phyloP scores from a whole-genome alignment of 23 tunicate species.

The Botrylloides violaceus region DNA sequence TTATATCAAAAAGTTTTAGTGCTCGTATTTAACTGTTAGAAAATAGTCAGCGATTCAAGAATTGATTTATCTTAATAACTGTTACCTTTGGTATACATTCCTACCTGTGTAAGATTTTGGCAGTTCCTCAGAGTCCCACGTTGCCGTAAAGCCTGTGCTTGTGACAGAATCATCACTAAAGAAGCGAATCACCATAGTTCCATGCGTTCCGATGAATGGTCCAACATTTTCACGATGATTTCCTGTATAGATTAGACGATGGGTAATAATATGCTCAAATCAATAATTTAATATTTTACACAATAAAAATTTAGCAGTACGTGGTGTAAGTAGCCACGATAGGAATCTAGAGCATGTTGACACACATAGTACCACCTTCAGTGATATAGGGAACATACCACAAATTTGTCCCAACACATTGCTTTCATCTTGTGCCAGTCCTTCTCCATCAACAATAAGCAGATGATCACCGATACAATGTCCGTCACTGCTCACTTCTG shows the following conservation, averaged over 20 bases:
- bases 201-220: constrained; percentile 39
- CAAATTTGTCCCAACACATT: constrained; percentile 41
- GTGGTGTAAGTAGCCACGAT: too few relatives aligned
- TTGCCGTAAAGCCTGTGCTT: constrained; percentile 32
- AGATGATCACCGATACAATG: constrained; percentile 32
- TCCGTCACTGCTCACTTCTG: background rate
- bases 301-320: too few relatives aligned
- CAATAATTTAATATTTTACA: too few relatives aligned
- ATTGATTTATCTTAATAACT: too few relatives aligned
- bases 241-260: background rate
- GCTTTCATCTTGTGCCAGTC: constrained; percentile 6
- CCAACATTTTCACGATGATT: constrained; percentile 10
- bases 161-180: constrained; percentile 21
- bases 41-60: too few relatives aligned
- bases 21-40: too few relatives aligned
- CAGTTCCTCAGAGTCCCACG: constrained; percentile 25
- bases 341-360: too few relatives aligned
- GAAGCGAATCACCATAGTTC: constrained; percentile 32
- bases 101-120: constrained; percentile 11
- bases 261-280: too few relatives aligned
- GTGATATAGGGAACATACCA: too few relatives aligned
- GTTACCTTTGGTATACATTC: background rate
- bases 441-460: constrained; percentile 41
- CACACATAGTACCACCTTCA: too few relatives aligned
- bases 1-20: too few relatives aligned